Evolutionary conservation across 2,113 vertebrate species (phyloP).

Genomic region (Otus sunia): DNA sequence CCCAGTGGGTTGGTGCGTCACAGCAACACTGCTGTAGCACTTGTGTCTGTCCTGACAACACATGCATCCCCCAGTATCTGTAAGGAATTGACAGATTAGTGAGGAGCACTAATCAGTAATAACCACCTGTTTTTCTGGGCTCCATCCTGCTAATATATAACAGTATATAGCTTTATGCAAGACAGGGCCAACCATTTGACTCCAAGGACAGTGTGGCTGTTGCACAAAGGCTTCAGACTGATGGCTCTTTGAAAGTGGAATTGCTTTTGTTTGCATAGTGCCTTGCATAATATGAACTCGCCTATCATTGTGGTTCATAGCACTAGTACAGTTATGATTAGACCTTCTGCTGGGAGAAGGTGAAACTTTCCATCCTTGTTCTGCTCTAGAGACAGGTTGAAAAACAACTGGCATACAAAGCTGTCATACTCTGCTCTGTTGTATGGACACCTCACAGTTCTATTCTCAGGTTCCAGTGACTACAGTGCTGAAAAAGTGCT

Average conservation of each 20-base stretch:
- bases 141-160: neutral
- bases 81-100: neutral
- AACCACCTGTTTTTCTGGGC: neutral
- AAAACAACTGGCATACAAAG: neutral
- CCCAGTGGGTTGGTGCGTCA: neutral
- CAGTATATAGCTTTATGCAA: neutral
- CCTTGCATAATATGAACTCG: neutral
- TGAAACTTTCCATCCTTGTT: neutral
- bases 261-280: neutral
- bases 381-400: neutral
- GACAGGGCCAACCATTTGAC: neutral
- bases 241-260: neutral
- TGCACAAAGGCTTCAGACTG: neutral
- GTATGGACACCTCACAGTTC: neutral
- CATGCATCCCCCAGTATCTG: fast-evolving
- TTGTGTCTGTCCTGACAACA: neutral
- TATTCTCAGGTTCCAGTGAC: neutral
- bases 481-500: neutral
- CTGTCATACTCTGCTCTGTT: neutral
- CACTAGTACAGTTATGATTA: neutral
- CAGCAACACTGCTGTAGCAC: neutral
- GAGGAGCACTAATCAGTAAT: neutral
- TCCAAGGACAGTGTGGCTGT: neutral
- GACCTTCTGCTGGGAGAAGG: neutral
- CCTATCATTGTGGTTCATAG: neutral